Conservation (phyloP, 2,797 vertebrate species). For the Staurois parvus region DNA sequence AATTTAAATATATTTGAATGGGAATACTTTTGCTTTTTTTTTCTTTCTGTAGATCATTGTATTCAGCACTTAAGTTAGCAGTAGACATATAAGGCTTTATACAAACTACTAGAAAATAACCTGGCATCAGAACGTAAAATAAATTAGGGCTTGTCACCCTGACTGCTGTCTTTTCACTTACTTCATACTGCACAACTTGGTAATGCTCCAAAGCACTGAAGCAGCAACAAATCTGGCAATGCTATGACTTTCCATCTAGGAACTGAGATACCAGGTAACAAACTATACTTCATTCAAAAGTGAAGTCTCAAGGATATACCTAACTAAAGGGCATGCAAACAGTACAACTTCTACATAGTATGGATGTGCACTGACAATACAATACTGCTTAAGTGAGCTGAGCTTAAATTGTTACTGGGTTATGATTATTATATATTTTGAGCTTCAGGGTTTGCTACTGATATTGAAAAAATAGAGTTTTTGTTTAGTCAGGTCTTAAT, state of each 20-base stretch:
- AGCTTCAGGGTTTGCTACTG: no score
- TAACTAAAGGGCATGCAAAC: no score
- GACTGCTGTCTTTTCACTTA: constrained; percentile 50
- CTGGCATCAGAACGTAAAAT: constrained; percentile 45
- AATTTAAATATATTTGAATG: no score
- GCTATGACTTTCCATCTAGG: constrained; percentile 5
- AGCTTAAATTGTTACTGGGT: no score
- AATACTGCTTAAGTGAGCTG: no score
- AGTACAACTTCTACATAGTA: no score
- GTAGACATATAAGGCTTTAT: constrained; percentile 19
- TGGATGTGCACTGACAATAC: no score
- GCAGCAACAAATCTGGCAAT: constrained; percentile 16
- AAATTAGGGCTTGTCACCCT: constrained; percentile 36
- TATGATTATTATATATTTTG: no score
- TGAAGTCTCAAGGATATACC: no score
- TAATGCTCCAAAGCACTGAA: constrained; percentile 35
- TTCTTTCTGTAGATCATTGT: constrained; percentile 40
- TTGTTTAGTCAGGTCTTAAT: no score
- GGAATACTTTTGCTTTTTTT: not conserved
- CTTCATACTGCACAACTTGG: constrained; percentile 33
- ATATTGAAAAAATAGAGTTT: no score
- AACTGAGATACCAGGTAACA: not conserved
- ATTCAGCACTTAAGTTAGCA: constrained; percentile 36
- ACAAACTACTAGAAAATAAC: constrained; percentile 39
- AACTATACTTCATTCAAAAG: no score